A percentile compares a stretch with the other conserved stretches of the same genome.
Conservation (phyloP, 2,797 vertebrate species). For the Clarias laeviceps region DNA sequence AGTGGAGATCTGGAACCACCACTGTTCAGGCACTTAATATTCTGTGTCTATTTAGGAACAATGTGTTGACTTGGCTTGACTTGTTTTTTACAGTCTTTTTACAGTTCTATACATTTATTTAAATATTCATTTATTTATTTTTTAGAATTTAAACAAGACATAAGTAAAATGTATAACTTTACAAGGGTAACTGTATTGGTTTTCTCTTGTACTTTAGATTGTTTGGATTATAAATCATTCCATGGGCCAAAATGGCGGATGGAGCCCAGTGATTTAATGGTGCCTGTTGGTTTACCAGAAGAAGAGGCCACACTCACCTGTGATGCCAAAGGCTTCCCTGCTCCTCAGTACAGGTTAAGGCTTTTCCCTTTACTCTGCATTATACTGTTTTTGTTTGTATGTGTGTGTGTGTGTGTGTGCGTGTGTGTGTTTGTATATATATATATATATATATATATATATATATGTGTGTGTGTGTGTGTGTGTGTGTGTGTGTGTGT, state of each 20-base stretch:
- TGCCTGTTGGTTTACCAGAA: slow-evolving; percentile 75
- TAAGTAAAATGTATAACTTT: background rate
- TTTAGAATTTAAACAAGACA: background rate
- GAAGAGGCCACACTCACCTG: slow-evolving; percentile 79
- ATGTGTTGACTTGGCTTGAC: background rate
- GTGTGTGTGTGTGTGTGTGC: too few species aligned
- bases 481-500: too few species aligned
- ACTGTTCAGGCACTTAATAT: background rate
- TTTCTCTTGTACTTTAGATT: slow-evolving; percentile 61
- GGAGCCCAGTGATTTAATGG: slow-evolving; percentile 79
- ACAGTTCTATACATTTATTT: too few species aligned
- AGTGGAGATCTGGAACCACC: background rate
- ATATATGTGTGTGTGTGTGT: too few species aligned
- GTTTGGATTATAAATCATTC: slow-evolving; percentile 73
- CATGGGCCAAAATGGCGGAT: slow-evolving; percentile 79
- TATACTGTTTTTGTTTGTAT: background rate
- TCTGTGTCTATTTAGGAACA: background rate
- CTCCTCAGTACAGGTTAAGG: slow-evolving; percentile 76
- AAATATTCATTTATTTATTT: background rate
- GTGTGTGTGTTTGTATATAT: too few species aligned
- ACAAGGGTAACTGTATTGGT: background rate
- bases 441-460: too few species aligned
- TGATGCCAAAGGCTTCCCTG: slow-evolving; percentile 74
- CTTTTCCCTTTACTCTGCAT: background rate
- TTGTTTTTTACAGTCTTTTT: background rate